Evolutionary conservation across 2,113 vertebrate species (phyloP).

Genomic region (Crypturellus undulatus): DNA sequence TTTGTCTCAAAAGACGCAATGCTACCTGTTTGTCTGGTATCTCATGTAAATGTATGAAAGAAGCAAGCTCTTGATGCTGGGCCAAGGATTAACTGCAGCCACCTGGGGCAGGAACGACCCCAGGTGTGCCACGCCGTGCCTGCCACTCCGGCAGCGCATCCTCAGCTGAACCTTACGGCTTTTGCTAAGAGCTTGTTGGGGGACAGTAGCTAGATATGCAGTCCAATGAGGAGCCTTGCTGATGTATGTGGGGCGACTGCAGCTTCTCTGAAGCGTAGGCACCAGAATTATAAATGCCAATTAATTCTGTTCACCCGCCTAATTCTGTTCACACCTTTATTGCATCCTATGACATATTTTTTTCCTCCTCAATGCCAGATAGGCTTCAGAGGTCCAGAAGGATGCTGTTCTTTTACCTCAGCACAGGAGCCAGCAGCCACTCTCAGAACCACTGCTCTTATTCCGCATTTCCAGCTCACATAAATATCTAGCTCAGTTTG

Average conservation of each 20-base stretch:
- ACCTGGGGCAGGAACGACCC: not conserved
- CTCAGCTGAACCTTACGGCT: not conserved
- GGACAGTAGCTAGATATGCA: not conserved
- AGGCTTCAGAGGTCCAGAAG: not conserved
- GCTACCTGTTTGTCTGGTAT: not conserved
- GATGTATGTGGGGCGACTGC: not conserved
- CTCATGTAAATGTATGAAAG: not conserved
- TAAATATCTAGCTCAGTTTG: not conserved
- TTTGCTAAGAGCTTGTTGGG: not conserved
- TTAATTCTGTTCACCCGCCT: not conserved
- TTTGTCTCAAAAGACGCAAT: not conserved
- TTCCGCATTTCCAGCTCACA: not conserved
- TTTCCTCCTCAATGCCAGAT: not conserved
- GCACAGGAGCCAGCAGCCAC: not conserved
- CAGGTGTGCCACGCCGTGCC: fast-evolving
- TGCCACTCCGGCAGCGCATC: fast-evolving
- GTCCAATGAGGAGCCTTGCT: not conserved
- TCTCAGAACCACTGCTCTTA: not conserved
- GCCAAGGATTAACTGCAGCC: not conserved
- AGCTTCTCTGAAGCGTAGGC: not conserved
- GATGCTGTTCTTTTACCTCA: not conserved
- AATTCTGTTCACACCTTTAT: not conserved
- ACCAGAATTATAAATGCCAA: not conserved
- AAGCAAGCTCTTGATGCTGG: not conserved
- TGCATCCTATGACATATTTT: not conserved